phyloP scores from a whole-genome alignment of 2,113 vertebrate genomes.

The Laterallus jamaicensis region DNA sequence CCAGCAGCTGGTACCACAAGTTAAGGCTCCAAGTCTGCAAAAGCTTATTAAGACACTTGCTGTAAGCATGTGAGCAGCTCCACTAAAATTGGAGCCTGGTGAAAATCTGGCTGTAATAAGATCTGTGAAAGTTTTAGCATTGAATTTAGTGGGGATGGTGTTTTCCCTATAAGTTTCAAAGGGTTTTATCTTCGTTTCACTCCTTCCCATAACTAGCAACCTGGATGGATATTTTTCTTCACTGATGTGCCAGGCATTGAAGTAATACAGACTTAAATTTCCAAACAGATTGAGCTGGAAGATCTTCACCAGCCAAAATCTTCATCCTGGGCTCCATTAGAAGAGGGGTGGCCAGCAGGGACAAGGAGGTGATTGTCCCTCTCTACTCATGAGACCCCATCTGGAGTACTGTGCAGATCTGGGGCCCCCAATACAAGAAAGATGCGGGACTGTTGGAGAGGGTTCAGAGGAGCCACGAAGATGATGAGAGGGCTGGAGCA shows the following conservation, averaged over 20 bases:
- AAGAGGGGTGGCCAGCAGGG: no score
- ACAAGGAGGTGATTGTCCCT: no score
- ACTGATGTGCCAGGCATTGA: not conserved
- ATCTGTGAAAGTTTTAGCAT: not conserved
- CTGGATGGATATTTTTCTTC: not conserved
- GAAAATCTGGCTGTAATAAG: slow-evolving; percentile 6
- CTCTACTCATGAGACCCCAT: no score
- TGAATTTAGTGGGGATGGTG: not conserved
- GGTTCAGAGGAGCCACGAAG: no score
- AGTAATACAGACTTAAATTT: not conserved
- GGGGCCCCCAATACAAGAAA: no score
- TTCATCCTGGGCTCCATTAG: not conserved
- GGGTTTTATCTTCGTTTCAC: not conserved
- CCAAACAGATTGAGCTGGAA: not conserved
- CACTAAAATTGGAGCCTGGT: not conserved
- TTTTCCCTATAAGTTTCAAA: not conserved
- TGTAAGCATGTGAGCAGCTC: not conserved
- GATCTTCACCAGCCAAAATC: not conserved
- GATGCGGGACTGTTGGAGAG: no score
- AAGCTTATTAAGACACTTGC: not conserved
- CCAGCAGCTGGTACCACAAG: slow-evolving; percentile 26
- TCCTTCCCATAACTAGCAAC: not conserved
- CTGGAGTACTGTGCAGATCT: no score
- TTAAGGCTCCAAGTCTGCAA: slow-evolving; percentile 27
- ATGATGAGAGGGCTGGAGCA: no score